Conservation (phyloP, 1,140 invertebrate species). For the Magallana ariakensis region DNA sequence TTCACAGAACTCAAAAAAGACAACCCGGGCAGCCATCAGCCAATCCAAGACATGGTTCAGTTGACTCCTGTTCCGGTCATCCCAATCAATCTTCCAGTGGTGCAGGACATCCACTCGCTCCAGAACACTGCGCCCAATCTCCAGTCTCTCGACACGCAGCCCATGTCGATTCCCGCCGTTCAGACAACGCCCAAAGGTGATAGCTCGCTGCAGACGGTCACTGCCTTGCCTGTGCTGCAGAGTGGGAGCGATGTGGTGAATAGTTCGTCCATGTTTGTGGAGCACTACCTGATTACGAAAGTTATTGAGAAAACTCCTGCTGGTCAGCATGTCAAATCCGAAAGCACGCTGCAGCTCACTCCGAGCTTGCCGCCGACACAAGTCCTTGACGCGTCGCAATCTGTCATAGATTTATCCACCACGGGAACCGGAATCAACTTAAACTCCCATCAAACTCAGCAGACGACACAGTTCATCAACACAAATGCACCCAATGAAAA, state of each 20-base stretch:
- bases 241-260: neutral
- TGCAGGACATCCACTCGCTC: neutral
- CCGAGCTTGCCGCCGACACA: neutral
- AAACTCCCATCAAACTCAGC: neutral
- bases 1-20: neutral
- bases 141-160: neutral
- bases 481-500: neutral
- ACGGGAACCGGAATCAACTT: neutral
- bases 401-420: neutral
- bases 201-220: conserved; percentile 27
- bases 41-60: neutral
- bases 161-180: neutral
- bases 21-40: neutral
- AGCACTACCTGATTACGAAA: conserved; percentile 58
- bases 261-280: conserved; percentile 47
- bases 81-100: conserved; percentile 20
- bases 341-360: conserved; percentile 51
- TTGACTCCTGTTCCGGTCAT: neutral
- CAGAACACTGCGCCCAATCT: conserved; percentile 23
- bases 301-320: conserved; percentile 51
- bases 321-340: conserved; percentile 50
- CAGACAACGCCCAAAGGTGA: neutral
- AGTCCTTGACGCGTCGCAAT: neutral
- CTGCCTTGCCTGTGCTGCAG: neutral
- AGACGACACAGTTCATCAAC: neutral